Base-by-base conservation (phyloP, 2,113 vertebrate genomes). In the Fulica atra region DNA sequence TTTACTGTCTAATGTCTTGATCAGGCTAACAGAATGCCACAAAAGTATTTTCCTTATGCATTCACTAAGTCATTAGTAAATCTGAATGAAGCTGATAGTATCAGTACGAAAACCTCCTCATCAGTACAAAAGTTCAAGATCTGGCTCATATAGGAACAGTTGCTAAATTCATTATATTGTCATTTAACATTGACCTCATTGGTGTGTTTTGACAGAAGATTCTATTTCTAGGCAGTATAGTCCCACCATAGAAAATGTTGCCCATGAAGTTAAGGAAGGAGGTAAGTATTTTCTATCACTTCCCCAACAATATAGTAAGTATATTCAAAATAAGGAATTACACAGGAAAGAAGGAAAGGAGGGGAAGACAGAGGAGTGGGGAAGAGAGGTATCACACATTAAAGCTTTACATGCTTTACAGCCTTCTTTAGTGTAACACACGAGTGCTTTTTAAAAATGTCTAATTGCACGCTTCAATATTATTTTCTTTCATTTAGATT, bases 321-420 rank as follows among this genome's bases (percentile, higher is more conserved):
- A 1, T 36, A 65, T 35, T 65, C 10, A 38, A 86, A 79, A 48
- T 25, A 77, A 36, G 6, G 28, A 64, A 60, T 21, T 64, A 48
- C 2, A 36, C 6, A 89, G 17, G 7, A 60, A 82, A 63, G 28
- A 85, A 87, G 26, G 6, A 42, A 74, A 77, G 15, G 29, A 87
- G 64, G 51, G 65, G 26, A 89, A 92, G 82, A 82, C 16, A 76
- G 28, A 92, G 14, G 40, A 79, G 11, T 5, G 2, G 19, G 12
- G 18, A 81, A 76, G 29, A 79, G 26, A 78, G 14, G 20, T 81
- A 79, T 86, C 44, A 65, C 50, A 85, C 38, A 70, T 42, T 71
- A 91, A 74, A 33, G 50, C 24, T 94, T 96, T 81, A 68, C 50
- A 74, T n/a, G 48, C 24, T 94, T 96, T 81, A 65, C 48, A 36